Percentiles rank a stretch among this genome's conserved stretches.
These are phyloP conservation scores for Platanista minor DNA, from an alignment of 2,113 vertebrate species.

Conservation along the genomic window DNA sequence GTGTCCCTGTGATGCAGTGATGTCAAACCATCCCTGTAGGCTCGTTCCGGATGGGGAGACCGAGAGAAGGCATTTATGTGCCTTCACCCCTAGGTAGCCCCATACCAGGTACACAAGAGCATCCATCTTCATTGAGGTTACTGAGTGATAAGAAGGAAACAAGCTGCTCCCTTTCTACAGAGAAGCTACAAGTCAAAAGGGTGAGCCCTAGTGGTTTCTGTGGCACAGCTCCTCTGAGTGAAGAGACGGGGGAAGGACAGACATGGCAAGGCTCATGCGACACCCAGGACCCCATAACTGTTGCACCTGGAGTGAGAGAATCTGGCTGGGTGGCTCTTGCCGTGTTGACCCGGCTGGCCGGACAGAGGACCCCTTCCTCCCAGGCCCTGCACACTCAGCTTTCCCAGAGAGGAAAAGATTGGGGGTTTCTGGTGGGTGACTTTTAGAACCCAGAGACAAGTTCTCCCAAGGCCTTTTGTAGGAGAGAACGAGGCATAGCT, in stretches of 20 bases:
- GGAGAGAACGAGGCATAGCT: not conserved
- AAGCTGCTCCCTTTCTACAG: not conserved
- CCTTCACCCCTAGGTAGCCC: not conserved
- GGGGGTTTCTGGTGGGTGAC: not conserved
- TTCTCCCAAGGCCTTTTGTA: not conserved
- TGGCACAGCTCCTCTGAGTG: not conserved
- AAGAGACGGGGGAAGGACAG: not conserved
- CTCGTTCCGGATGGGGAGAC: too few species aligned
- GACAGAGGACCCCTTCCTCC: not conserved
- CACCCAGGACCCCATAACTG: not conserved
- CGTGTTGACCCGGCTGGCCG: not conserved
- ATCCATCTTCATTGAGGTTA: not conserved
- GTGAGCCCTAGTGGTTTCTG: not conserved
- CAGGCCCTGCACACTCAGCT: rapidly evolving
- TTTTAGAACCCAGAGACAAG: not conserved
- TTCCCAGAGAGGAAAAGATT: not conserved
- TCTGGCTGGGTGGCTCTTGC: too few species aligned
- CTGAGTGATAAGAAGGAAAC: not conserved
- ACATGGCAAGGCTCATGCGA: not conserved
- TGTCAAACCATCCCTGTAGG: rapidly evolving
- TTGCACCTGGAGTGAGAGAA: too few species aligned
- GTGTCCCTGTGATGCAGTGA: rapidly evolving
- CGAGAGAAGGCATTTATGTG: not conserved
- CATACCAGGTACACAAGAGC: not conserved
- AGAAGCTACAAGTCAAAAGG: not conserved